These are phyloP conservation scores for Pediacus dermestoides DNA, from an alignment of 2,888 invertebrate genomes.

Conservation along the genomic window DNA sequence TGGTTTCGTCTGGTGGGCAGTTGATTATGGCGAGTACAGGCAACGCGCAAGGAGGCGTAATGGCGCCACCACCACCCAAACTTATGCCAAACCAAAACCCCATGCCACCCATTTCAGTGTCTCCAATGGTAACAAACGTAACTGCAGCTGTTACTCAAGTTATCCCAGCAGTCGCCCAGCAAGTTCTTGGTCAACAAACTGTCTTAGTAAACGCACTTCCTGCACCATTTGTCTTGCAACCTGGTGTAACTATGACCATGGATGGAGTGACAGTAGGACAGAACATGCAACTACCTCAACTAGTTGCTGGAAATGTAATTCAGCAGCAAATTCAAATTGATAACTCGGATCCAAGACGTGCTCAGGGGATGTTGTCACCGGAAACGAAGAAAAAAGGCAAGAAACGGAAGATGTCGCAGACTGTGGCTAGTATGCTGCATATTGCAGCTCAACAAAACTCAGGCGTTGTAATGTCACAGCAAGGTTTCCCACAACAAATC, in stretches of 20 bases:
- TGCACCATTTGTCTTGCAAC: slow-evolving; percentile 74
- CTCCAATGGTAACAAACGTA: slow-evolving; percentile 63
- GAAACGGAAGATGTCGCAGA: slow-evolving; percentile 70
- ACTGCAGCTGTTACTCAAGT: slow-evolving; percentile 64
- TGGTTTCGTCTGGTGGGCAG: slow-evolving; percentile 74
- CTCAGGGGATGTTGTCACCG: slow-evolving; percentile 63
- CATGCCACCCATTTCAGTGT: slow-evolving; percentile 61
- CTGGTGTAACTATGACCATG: slow-evolving; percentile 68
- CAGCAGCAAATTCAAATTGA: slow-evolving; percentile 56
- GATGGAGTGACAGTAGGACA: slow-evolving; percentile 61
- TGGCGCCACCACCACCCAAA: slow-evolving; percentile 57
- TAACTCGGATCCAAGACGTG: slow-evolving; percentile 53
- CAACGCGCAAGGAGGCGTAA: slow-evolving; percentile 59
- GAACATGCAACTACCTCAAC: slow-evolving; percentile 66
- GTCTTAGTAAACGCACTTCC: slow-evolving; percentile 78
- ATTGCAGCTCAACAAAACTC: slow-evolving; percentile 66
- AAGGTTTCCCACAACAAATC: slow-evolving; percentile 69
- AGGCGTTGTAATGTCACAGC: slow-evolving; percentile 57
- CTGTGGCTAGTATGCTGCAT: slow-evolving; percentile 68
- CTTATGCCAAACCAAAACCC: slow-evolving; percentile 46
- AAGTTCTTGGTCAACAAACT: slow-evolving; percentile 70
- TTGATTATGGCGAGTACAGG: slow-evolving; percentile 61
- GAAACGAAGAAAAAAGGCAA: slow-evolving; percentile 59
- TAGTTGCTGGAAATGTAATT: slow-evolving; percentile 63
- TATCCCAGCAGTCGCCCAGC: slow-evolving; percentile 60